Evolutionary conservation across 2,888 invertebrate species (phyloP), one percentile per base, ranked within the genome.

Genomic region (Macrophya annulata): DNA sequence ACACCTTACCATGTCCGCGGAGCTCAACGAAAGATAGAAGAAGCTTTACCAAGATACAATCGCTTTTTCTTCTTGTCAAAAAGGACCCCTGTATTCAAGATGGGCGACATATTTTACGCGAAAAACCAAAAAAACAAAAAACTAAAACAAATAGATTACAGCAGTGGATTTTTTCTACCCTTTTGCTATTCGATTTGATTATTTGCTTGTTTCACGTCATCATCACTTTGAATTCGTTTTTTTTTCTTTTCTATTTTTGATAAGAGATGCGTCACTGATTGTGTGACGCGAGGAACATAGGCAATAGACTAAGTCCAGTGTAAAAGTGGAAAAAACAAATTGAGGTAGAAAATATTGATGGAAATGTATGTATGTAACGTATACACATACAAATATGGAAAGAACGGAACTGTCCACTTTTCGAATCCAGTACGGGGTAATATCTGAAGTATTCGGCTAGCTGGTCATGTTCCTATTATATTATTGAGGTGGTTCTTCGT

Each of bases 401-500:
- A 62, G 21, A 62, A 25, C 21, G 62, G 55, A 55, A 55, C 55
- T 55, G 55, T 55, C 55, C 55, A n/a, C 55, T 55, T 55, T 55
- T n/a, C n/a, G 55, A n/a, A n/a, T 55, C 55, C 55, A 55, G 55
- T 37, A 68, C 37, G 68, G 68, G n/a, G 72, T 72, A 37, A 48
- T 76, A 77, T 55, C 51, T 37, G 77, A 51, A 17, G 51, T 17
- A 62, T 81, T 81, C 59, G 31, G 37, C 25, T 59, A 40, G 59
- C 40, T 43, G 81, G 59, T 10, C 81, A 62, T 59, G 62, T 43
- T 21, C 81, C 81, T 45, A 81, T 81, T 65, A 81, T 62, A 62
- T 59, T 62, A 62, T 81, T 81, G 81, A 81, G 43, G 81, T 45
- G 48, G 12, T 21, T 43, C 45, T 48, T 83, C n/a, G 68, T 83